Conservation (phyloP, 2,113 vertebrate genomes). For the crab-eating macaque (Macaca fascicularis) region T2T-MFA8v1.1 NC_088386.1:96572001-96572500, state of each 20-base stretch:
- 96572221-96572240: neutral
- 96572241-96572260: neutral
- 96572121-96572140: neutral
- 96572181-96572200: neutral
- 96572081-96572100: no score
- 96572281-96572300: neutral
- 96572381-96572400: neutral
- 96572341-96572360: neutral
- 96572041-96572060: no score
- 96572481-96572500: neutral
- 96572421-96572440: neutral
- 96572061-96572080: no score
- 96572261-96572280: neutral
- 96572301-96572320: neutral
- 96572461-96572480: neutral
- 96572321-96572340: neutral
- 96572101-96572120: no score
- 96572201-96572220: neutral
- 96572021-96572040: no score
- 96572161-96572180: neutral
- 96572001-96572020: no score
- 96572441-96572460: neutral
- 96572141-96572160: neutral
- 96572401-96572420: neutral
- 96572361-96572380: constrained; percentile 10